Base-by-base conservation (phyloP, 2,797 vertebrate genomes). In the Moxostoma hubbsi region DNA sequence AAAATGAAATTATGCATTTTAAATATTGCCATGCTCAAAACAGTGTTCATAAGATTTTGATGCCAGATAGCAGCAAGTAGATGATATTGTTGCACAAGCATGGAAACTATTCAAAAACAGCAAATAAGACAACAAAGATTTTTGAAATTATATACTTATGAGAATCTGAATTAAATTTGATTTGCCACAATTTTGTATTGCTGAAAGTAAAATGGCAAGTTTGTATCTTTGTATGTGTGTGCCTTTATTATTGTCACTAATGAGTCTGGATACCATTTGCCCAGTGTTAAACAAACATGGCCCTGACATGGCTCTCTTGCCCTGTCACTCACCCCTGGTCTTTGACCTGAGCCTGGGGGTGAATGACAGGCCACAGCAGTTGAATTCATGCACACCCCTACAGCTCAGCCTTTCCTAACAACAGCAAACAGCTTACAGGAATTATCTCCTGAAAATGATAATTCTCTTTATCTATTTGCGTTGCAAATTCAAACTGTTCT, bases 311-410 rank as follows among this genome's bases (percentile, higher is more conserved):
- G 53, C 69, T 79, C 67, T 53, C 72, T 82, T 87, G 86, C 82
- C 87, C 87, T 78, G 78, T 74, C 75, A 79, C 74, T 83, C 78
- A 83, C 85, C 86, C 82, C 76, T 79, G 75, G 81, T 81, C 84
- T 85, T 24, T 84, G 81, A 88, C 84, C 82, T 36, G n/a, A 18
- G 36, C 57, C 7, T 70, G 2, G 12, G 77, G 82, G 81, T 85
- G 58, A 85, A 79, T 59, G 12, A 58, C 67, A 79, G 77, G 82
- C 61, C 75, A 74, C 53, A 67, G 61, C 66, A 61, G 66, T 59
- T 77, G 18, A 77, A 53, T 70, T 16, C 45, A 18, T 46, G 5
- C 43, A 72, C 59, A 64, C 8, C 43, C 50, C 2, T 49, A 10
- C 9, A 3, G 6, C 67, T 64, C 51, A 66, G 65, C 1, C n/a